Percentiles rank a stretch among this genome's conserved stretches.
phyloP scores from a whole-genome alignment of 2,797 vertebrate species.

The Hyperoplus lanceolatus region DNA sequence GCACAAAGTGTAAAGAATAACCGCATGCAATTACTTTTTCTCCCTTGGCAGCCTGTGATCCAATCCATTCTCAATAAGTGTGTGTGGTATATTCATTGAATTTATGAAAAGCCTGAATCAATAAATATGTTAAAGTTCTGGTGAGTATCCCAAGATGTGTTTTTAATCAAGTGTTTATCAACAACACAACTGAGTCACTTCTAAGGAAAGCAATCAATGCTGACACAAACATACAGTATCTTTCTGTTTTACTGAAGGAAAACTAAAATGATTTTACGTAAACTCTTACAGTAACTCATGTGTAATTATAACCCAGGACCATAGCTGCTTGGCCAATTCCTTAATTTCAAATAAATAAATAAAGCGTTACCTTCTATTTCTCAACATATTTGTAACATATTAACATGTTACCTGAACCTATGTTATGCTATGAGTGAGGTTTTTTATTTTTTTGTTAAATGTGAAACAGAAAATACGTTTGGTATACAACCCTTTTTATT shows the following conservation, averaged over 20 bases:
- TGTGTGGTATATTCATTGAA: no score
- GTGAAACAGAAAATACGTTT: no score
- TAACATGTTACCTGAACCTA: not conserved
- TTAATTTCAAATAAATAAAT: no score
- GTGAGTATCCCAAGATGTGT: no score
- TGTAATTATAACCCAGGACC: not conserved
- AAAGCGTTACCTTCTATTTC: no score
- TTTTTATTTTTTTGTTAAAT: not conserved
- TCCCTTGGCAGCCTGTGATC: not conserved
- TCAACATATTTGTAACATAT: not conserved
- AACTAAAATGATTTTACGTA: not conserved
- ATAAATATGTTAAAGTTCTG: not conserved
- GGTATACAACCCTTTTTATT: no score
- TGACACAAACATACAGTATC: not conserved
- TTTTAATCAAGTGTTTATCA: not conserved
- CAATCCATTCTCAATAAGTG: not conserved
- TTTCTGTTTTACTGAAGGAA: not conserved
- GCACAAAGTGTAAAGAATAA: not conserved
- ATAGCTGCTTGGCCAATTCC: no score
- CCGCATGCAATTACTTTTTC: not conserved
- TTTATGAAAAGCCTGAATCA: slow-evolving; percentile 2
- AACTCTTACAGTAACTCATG: not conserved
- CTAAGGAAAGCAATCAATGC: not conserved
- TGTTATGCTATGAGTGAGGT: not conserved
- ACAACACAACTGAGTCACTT: not conserved